phyloP scores from a whole-genome alignment of 2,888 invertebrate species.

The Acheta domesticus region DNA sequence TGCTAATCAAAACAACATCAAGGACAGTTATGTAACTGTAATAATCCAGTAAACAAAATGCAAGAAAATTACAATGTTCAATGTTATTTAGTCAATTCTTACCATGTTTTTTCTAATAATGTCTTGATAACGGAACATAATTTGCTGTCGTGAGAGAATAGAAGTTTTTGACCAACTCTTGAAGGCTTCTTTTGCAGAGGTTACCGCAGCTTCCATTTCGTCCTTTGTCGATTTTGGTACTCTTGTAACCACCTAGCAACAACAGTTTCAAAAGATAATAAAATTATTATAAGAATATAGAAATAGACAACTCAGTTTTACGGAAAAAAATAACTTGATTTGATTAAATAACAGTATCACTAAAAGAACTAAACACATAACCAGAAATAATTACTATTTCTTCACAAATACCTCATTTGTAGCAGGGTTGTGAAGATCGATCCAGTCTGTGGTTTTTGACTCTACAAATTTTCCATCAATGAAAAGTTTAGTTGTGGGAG shows the following conservation, averaged over 20 bases:
- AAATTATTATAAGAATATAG: too few relatives aligned
- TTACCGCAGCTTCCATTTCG: conserved; percentile 88
- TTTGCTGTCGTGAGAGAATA: conserved; percentile 85
- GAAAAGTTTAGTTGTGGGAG: conserved; percentile 84
- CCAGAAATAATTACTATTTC: too few relatives aligned
- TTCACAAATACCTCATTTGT: conserved; percentile 66
- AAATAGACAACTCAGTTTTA: too few relatives aligned
- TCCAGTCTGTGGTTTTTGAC: conserved; percentile 89
- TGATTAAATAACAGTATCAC: too few relatives aligned
- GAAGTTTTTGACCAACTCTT: conserved; percentile 87
- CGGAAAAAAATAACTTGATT: too few relatives aligned
- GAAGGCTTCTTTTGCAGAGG: conserved; percentile 75
- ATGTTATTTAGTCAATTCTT: conserved; percentile 23
- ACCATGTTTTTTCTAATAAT: conserved; percentile 81
- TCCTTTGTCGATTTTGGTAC: conserved; percentile 86
- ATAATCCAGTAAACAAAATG: too few relatives aligned
- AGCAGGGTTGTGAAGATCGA: conserved; percentile 93
- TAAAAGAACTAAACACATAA: too few relatives aligned
- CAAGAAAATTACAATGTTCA: too few relatives aligned
- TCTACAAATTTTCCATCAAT: conserved; percentile 92
- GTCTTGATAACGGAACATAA: conserved; percentile 68
- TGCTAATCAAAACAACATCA: too few relatives aligned
- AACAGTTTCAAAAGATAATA: not conserved
- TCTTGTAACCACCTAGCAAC: conserved; percentile 54
- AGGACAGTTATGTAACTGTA: too few relatives aligned